Evolutionary conservation across 2,113 vertebrate species (phyloP).

Genomic region (Coptodon bakossiorum): DNA sequence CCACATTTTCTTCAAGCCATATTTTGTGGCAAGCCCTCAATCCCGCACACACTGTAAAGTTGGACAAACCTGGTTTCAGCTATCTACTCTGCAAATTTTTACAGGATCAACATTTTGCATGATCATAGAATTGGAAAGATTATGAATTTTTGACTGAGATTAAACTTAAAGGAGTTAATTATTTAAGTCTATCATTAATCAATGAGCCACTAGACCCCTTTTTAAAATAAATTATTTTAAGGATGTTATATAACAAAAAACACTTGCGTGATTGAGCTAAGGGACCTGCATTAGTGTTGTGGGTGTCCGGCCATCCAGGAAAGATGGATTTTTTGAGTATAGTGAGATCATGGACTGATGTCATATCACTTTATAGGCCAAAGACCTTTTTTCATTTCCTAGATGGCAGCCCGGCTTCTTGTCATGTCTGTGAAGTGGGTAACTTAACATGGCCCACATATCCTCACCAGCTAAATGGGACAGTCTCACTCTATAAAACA

Average conservation of each 20-base stretch:
- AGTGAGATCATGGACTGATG: background rate
- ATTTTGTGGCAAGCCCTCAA: background rate
- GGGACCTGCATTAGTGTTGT: background rate
- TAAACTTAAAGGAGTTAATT: background rate
- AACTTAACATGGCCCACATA: conserved; percentile 12
- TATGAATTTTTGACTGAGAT: background rate
- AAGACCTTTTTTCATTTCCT: background rate
- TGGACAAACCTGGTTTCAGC: background rate
- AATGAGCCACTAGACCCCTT: background rate
- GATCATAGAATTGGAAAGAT: background rate
- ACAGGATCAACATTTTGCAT: background rate
- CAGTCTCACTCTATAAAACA: background rate
- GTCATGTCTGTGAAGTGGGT: background rate
- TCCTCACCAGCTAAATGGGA: conserved; percentile 15
- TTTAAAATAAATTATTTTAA: background rate
- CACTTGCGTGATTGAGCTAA: background rate
- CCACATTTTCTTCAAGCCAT: background rate
- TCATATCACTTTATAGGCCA: background rate
- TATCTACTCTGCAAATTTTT: background rate
- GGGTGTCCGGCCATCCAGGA: background rate
- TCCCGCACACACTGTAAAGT: background rate
- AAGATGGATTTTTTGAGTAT: background rate
- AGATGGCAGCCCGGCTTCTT: background rate
- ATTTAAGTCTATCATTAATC: background rate
- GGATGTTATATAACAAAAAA: background rate